A percentile compares a stretch with the other conserved stretches of the same genome.
Evolutionary conservation across 2,113 vertebrate genomes (phyloP).

Genomic region (Asarcornis scutulata): DNA sequence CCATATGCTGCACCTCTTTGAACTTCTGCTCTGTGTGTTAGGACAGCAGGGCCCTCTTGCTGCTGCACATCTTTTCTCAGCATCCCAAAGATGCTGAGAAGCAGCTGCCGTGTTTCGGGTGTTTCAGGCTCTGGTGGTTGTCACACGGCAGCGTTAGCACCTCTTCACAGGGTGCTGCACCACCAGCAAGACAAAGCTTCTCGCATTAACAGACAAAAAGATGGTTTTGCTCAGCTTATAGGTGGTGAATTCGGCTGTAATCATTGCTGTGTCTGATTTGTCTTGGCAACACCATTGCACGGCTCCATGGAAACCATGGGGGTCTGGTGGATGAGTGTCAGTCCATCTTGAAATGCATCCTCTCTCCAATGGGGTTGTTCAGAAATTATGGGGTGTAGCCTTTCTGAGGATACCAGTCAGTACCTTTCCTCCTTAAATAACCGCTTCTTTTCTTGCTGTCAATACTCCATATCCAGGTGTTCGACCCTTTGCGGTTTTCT

Average conservation of each 20-base stretch:
- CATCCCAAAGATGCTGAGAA: neutral
- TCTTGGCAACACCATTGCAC: neutral
- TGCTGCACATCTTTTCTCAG: neutral
- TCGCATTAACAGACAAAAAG: neutral
- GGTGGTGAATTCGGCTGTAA: neutral
- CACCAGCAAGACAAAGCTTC: neutral
- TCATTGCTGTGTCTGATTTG: neutral
- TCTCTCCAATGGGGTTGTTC: neutral
- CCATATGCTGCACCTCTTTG: neutral
- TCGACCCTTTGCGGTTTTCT: conserved; percentile 85
- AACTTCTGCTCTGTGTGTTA: too few species aligned
- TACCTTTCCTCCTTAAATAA: neutral
- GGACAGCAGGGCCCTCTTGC: neutral
- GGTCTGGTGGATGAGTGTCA: neutral
- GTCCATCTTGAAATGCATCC: neutral
- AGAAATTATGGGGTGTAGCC: accelerated
- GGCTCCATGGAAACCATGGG: neutral
- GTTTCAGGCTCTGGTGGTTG: accelerated
- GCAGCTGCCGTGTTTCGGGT: accelerated
- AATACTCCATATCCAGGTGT: conserved; percentile 75
- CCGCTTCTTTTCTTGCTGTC: accelerated
- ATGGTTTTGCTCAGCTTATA: neutral
- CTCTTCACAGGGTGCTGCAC: neutral
- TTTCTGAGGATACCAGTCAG: neutral
- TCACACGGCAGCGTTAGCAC: accelerated